phyloP scores from a whole-genome alignment of 2,888 invertebrate genomes.

The Rotaria socialis region DNA sequence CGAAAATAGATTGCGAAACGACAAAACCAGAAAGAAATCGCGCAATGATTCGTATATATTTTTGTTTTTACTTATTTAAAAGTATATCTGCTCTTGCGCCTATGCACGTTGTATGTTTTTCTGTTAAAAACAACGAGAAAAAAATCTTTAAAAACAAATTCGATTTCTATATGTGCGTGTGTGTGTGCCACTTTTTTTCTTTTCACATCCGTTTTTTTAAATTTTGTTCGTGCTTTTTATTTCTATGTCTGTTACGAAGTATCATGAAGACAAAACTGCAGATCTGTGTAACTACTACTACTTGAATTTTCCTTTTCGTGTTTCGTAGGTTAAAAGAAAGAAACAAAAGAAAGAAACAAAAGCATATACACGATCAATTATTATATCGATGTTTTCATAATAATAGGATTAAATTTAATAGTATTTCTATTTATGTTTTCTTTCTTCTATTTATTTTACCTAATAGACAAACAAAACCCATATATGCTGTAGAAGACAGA shows the following conservation, averaged over 20 bases:
- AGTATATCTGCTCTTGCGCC: neutral
- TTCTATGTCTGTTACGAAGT: slow-evolving; percentile 18
- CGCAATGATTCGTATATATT: slow-evolving; percentile 7
- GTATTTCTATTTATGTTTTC: neutral
- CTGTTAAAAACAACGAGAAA: neutral
- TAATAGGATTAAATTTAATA: neutral
- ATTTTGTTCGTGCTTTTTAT: slow-evolving; percentile 32
- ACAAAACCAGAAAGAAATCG: neutral
- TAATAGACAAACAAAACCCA: neutral
- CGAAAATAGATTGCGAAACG: neutral
- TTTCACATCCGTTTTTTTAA: neutral
- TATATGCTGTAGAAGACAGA: too few species aligned
- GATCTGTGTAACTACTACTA: neutral
- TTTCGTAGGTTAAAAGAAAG: slow-evolving; percentile 12
- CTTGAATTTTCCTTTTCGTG: neutral
- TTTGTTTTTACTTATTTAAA: slow-evolving; percentile 16
- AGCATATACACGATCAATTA: neutral
- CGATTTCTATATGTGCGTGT: neutral
- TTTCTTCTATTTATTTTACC: neutral
- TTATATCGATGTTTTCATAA: slow-evolving; percentile 7
- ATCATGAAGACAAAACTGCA: slow-evolving; percentile 20
- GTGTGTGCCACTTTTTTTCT: neutral
- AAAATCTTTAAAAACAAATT: neutral
- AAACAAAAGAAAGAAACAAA: neutral
- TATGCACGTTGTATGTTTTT: neutral